Evolutionary conservation across 37 sponge, comb jelly and placozoan genomes (phyloP), one percentile per base, ranked within the genome.

Genomic region (Mnemiopsis leidyi): DNA sequence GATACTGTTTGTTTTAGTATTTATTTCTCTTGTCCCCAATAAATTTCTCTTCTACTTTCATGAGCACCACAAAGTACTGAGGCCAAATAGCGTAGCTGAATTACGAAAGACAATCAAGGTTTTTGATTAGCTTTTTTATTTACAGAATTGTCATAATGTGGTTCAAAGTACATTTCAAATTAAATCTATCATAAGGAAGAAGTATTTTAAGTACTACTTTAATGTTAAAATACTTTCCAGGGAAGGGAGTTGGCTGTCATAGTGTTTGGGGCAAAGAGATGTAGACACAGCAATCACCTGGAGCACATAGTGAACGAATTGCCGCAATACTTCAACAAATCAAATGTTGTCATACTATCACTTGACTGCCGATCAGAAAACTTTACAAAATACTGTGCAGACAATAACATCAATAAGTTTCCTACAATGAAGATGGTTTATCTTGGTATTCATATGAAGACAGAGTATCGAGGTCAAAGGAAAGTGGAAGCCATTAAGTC

Each of bases 381-480:
- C 3, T 28, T 71, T 71, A 71, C 25, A 5, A 28, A 71, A 71
- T 28, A 71, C 75, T 71, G 75, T 25, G 20, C 25, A 71, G 75
- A n/a, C 25, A n/a, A 71, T 5, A 5, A 71, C 3, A 71, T 71
- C 25, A 71, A 25, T 5, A 71, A 71, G n/a, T 71, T 71, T 71
- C 75, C 75, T 3, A 71, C 75, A n/a, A n/a, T 71, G 25, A n/a
- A 28, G 25, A 29, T 71, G 25, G 75, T 71, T 71, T 71, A 71
- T 71, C 75, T 71, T n/a, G 75, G 75, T 23, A 28, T 71, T 71
- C 30, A 29, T 25, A n/a, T 71, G 30, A 71, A 71, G 75, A 71
- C 75, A 28, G 75, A 71, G 75, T 71, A 71, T 71, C 75, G 75
- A 28, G 75, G 75, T 5, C 30, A 71, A 18, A n/a, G 75, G n/a